Evolutionary conservation across 35 echinoderm and acorn worm species (phyloP).

Genomic region (Ophioderma brevispina): DNA sequence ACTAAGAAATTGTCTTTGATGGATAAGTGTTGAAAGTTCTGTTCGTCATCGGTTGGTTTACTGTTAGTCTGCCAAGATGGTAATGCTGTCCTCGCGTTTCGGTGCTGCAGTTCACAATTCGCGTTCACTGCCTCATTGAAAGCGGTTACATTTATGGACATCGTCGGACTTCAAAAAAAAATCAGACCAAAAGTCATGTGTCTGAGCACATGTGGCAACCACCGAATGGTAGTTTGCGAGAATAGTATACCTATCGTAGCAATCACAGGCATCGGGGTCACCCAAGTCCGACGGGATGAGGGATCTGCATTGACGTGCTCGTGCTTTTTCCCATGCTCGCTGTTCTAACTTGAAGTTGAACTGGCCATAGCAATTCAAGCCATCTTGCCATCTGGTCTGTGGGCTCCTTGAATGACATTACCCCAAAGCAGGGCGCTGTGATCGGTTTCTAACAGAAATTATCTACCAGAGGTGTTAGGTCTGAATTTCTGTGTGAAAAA

Average conservation of each 20-base stretch:
- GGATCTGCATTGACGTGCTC: slow-evolving; percentile 46
- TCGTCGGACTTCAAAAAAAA: slow-evolving; percentile 31
- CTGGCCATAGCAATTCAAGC: slow-evolving; percentile 53
- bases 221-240: slow-evolving; percentile 34
- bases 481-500: slow-evolving; percentile 51
- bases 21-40: too few relatives aligned
- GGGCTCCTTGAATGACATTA: slow-evolving; percentile 59
- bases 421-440: slow-evolving; percentile 44
- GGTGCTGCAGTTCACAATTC: too few relatives aligned
- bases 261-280: slow-evolving; percentile 39
- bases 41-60: too few relatives aligned
- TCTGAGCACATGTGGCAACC: not conserved
- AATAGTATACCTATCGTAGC: slow-evolving; percentile 40
- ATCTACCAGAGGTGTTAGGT: slow-evolving; percentile 48
- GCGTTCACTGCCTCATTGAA: too few relatives aligned
- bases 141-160: too few relatives aligned
- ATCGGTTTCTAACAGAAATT: slow-evolving; percentile 62
- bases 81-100: too few relatives aligned
- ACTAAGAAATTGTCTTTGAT: not conserved
- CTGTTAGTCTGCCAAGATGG: too few relatives aligned
- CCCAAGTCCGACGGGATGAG: slow-evolving; percentile 24
- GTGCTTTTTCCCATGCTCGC: slow-evolving; percentile 51
- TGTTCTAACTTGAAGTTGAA: slow-evolving; percentile 59
- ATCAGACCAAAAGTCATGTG: slow-evolving; percentile 20
- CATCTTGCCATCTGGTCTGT: slow-evolving; percentile 60